Percentiles rank a stretch among this genome's conserved stretches.
These are phyloP conservation scores for Drosophila ustulata DNA, from an alignment of 2,888 invertebrate species.

Conservation along the genomic window DNA sequence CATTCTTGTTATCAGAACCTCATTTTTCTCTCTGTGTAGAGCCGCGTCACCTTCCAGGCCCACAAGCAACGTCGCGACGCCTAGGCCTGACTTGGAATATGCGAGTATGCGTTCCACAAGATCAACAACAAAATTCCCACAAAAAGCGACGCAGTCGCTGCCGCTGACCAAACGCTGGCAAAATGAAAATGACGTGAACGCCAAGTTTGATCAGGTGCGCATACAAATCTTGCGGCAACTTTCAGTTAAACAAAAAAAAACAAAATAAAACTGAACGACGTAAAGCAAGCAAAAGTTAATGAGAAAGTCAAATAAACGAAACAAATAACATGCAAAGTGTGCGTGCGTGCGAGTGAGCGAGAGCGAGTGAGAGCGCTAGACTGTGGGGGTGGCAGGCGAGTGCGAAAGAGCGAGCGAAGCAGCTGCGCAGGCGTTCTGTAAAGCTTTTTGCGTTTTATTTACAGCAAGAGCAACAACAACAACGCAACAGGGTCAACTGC, in stretches of 20 bases:
- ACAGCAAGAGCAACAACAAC: constrained; percentile 12
- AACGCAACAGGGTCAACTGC: constrained; percentile 18
- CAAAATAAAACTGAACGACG: constrained; percentile 28
- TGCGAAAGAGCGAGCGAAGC: constrained; percentile 14
- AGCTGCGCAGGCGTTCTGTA: constrained; percentile 68
- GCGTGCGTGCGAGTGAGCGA: constrained; percentile 18
- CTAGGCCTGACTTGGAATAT: constrained; percentile 38
- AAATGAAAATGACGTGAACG: constrained; percentile 74
- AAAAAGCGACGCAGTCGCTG: constrained; percentile 39
- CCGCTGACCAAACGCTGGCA: constrained; percentile 54
- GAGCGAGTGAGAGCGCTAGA: not conserved
- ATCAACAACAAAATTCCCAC: constrained; percentile 69
- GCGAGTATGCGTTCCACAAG: constrained; percentile 43
- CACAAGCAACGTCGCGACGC: constrained; percentile 18
- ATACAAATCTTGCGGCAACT: constrained; percentile 75
- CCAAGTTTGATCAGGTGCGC: constrained; percentile 80
- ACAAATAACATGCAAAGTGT: constrained; percentile 77
- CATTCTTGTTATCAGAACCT: too few species aligned
- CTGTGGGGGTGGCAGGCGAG: constrained; percentile 27
- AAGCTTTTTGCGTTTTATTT: constrained; percentile 62
- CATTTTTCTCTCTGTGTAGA: not conserved
- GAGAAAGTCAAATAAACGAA: constrained; percentile 80
- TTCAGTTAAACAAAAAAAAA: constrained; percentile 67
- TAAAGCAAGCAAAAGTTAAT: constrained; percentile 77
- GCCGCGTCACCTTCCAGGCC: constrained; percentile 34